These are phyloP conservation scores for Laodelphax striatellus DNA, from an alignment of 1,140 invertebrate species.

Conservation along the genomic window DNA sequence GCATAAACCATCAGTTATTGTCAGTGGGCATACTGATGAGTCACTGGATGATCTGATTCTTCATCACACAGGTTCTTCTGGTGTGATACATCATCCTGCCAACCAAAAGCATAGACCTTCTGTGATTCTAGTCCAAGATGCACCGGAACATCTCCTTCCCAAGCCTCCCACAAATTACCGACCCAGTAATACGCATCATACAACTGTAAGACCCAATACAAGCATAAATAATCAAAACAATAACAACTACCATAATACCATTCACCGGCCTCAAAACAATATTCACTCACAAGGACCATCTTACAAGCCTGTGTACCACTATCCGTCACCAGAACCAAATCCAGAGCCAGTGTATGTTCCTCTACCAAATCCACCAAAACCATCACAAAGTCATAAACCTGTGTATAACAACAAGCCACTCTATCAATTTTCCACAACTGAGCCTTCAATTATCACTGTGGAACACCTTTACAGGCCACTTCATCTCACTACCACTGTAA, in stretches of 20 bases:
- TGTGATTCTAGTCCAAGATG: constrained; percentile 20
- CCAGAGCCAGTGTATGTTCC: not conserved
- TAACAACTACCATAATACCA: not conserved
- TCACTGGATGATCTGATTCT: constrained; percentile 17
- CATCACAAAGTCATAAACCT: too few relatives aligned
- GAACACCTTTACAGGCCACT: too few relatives aligned
- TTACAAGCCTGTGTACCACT: not conserved
- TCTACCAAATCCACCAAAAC: not conserved
- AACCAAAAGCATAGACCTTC: not conserved
- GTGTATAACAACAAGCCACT: too few relatives aligned
- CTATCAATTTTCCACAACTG: too few relatives aligned
- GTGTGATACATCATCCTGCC: constrained; percentile 2
- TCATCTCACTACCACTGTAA: too few relatives aligned
- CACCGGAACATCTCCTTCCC: constrained; percentile 15
- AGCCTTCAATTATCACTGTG: too few relatives aligned
- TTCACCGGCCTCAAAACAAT: not conserved
- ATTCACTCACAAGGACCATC: not conserved
- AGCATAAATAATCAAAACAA: constrained; percentile 1
- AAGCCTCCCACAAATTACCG: constrained; percentile 13
- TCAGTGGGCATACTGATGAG: constrained; percentile 2
- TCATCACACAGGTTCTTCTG: constrained; percentile 7
- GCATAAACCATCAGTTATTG: not conserved
- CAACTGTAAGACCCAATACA: not conserved
- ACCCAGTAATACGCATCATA: not conserved
- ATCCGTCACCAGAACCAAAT: not conserved